Conservation (phyloP, 2,888 invertebrate genomes). For the Epirrhoe tristata region DNA sequence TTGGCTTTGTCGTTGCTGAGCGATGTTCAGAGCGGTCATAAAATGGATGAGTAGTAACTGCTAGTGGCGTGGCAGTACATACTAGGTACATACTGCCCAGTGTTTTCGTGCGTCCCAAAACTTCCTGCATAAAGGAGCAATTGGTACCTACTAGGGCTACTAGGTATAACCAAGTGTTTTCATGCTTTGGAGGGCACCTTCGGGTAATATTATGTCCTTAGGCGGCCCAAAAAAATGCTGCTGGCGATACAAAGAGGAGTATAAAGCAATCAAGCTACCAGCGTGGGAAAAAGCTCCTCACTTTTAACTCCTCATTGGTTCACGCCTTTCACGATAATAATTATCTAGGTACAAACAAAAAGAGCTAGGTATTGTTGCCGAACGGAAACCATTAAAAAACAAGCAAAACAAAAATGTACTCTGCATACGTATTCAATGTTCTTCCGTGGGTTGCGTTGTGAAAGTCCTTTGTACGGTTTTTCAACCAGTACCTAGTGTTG, state of each 20-base stretch:
- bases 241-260: background rate
- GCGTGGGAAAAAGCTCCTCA: background rate
- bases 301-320: background rate
- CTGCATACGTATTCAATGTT: slow-evolving; percentile 34
- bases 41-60: too few species aligned
- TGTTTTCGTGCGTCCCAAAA: too few species aligned
- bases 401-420: slow-evolving; percentile 38
- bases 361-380: slow-evolving; percentile 16
- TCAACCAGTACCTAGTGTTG: slow-evolving; percentile 8
- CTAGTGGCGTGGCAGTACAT: too few species aligned
- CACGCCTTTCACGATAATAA: slow-evolving; percentile 6
- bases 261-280: background rate
- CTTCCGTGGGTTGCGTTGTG: slow-evolving; percentile 23
- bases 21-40: too few species aligned
- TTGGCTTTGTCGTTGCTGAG: too few species aligned
- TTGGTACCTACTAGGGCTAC: too few species aligned
- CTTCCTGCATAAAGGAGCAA: too few species aligned
- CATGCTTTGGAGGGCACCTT: too few species aligned
- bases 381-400: slow-evolving; percentile 37
- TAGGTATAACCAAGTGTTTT: too few species aligned
- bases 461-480: slow-evolving; percentile 22
- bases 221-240: too few species aligned
- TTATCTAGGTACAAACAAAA: slow-evolving; percentile 22
- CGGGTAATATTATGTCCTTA: too few species aligned
- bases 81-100: too few species aligned